A percentile compares a stretch with the other conserved stretches of the same genome.
Conservation (phyloP, 2,888 invertebrate species). For the Oeneis ivallda region DNA sequence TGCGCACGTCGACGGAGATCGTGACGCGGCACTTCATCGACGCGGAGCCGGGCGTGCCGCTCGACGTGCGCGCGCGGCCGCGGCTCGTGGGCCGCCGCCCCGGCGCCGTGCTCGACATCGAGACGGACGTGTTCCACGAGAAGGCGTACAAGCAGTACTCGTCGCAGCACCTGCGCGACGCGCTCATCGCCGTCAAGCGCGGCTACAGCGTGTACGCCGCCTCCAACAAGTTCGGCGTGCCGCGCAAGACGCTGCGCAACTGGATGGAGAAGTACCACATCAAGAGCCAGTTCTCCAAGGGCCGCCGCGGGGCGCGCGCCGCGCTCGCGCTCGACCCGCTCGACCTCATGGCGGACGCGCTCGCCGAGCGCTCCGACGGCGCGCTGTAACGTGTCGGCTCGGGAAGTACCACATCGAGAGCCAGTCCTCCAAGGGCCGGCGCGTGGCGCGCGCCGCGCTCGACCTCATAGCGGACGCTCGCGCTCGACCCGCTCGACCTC, state of each 20-base stretch:
- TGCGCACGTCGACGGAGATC: constrained; percentile 74
- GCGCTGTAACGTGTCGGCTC: neutral
- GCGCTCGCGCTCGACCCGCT: constrained; percentile 67
- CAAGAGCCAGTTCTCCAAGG: constrained; percentile 78
- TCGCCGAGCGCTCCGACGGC: constrained; percentile 27
- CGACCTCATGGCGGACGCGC: constrained; percentile 62
- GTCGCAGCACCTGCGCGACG: constrained; percentile 74
- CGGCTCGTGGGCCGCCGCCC: constrained; percentile 70
- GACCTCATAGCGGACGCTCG: no score
- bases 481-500: no score
- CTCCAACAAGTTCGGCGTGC: constrained; percentile 79
- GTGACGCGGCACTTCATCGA: constrained; percentile 77
- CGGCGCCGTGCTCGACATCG: constrained; percentile 73
- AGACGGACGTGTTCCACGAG: constrained; percentile 76
- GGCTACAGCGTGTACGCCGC: constrained; percentile 81
- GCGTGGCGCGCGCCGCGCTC: neutral
- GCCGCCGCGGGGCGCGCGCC: constrained; percentile 66
- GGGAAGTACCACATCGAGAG: no score
- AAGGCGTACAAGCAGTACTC: constrained; percentile 79
- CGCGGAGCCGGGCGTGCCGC: constrained; percentile 71
- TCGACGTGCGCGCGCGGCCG: constrained; percentile 72
- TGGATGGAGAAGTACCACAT: constrained; percentile 83
- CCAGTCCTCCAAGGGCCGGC: no score
- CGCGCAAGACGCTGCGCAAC: constrained; percentile 78
- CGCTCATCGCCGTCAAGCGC: constrained; percentile 75